Evolutionary conservation across 2,888 invertebrate species (phyloP), one percentile per base, ranked within the genome.

Genomic region (Xanthia togata): DNA sequence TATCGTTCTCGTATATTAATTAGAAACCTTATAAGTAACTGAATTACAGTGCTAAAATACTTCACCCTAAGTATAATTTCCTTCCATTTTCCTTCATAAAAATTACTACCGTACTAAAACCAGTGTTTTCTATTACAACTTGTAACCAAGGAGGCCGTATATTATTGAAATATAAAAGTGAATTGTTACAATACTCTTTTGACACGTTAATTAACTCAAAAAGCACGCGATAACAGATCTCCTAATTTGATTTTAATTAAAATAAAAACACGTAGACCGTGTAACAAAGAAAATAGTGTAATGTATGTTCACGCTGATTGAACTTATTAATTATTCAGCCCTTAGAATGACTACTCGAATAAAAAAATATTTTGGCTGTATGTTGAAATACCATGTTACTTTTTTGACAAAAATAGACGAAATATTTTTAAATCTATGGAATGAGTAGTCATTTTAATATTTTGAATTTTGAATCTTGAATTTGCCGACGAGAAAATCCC

Each of bases 271-370:
- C 68, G 72, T 67, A 68, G 73, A 26, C 20, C 26, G 59, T 67
- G 60, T 77, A 81, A 86, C 85, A 88, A 87, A 86, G 81, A 70
- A 86, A 81, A 77, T 44, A 38, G 68, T 69, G 68, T 72, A 83
- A 79, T 62, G 59, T 72, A 70, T 64, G 67, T 81, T 69, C 50
- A 72, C 60, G 63, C 74, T 81, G 81, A 82, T 83, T 76, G 73
- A 73, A 35, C 63, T 41, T 74, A 69, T 70, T 74, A 81, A 79
- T 73, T 65, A 83, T 72, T 78, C 71, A 78, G 44, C 57, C 26
- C 57, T 70, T 69, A 64, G 70, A 84, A 76, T 44, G n/a, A 67
- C 26, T 17, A 71, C 17, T 53, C 12, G 53, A 60, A 71, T 57
- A 14, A 59, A 59, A 73, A 62, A 41, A 31, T 31, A 67, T n/a